Evolutionary conservation across 35 echinoderm and acorn worm genomes (phyloP).

Genomic region (Strongylocentrotus purpuratus): DNA sequence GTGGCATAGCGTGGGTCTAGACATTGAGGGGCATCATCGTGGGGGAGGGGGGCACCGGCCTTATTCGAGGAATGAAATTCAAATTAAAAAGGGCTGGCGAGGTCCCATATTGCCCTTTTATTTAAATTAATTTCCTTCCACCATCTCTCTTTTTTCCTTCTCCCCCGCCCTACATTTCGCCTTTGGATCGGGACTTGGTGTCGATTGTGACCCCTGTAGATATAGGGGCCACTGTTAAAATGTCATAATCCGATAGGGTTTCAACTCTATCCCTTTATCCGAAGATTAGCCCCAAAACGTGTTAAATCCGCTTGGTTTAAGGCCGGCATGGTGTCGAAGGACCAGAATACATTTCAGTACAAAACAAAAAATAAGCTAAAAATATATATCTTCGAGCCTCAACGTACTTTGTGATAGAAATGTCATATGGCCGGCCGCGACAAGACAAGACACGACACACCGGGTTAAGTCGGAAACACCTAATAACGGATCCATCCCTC

Average conservation of each 20-base stretch:
- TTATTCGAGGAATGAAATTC: too few species aligned
- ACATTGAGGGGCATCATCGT: too few species aligned
- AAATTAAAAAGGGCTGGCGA: too few species aligned
- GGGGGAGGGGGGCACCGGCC: too few species aligned
- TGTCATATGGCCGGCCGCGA: not conserved
- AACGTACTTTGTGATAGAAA: not conserved
- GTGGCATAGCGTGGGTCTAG: too few species aligned
- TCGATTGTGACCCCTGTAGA: too few species aligned
- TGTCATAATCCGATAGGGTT: not conserved
- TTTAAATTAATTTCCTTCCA: too few species aligned
- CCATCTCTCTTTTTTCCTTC: too few species aligned
- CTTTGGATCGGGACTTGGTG: too few species aligned
- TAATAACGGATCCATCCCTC: not conserved
- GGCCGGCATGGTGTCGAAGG: not conserved
- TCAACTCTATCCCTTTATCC: not conserved
- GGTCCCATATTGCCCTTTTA: too few species aligned
- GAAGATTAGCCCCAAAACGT: not conserved
- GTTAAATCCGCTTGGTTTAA: not conserved
- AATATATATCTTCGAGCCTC: not conserved
- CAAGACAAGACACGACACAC: not conserved
- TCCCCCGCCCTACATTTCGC: too few species aligned
- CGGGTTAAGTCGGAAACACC: not conserved
- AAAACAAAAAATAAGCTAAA: not conserved
- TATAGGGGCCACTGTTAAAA: too few species aligned
- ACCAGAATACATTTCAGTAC: not conserved